Base-by-base conservation (phyloP, 2,797 vertebrate genomes). In the Leucoraja ocellata region DNA sequence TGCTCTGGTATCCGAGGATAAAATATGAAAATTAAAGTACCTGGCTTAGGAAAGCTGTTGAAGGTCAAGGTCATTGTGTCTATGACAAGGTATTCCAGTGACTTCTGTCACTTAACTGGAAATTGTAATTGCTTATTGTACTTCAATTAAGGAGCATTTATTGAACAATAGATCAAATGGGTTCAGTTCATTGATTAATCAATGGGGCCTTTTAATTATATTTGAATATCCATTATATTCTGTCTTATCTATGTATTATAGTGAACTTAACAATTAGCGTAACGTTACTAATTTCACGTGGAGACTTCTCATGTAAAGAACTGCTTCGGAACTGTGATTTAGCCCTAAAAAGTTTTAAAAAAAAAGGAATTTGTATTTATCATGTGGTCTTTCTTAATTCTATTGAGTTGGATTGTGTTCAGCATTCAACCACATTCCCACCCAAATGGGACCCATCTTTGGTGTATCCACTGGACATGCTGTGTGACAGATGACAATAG, bases 121-220 rank as follows among this genome's bases (percentile, higher is more conserved):
- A 83, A 84, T 84, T 84, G 28, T 84, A 61, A 84, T 84, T 84
- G 81, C 11, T n/a, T 84, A 11, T 61, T 79, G 32, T 36, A 58
- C 7, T 61, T 83, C 54, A 25, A 83, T 54, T 58, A 78, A 78
- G 28, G 11, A 84, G 13, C 81, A 84, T 61, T 13, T 84, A 84
- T 84, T 61, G 54, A 61, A 61, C 54, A 54, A 84, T 61, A 84
- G 25, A 84, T 61, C 81, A 84, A 84, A 84, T 61, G 28, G 81
- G 54, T 84, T 28, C 9, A 61, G 58, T 84, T 84, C 23, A 61
- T 61, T 84, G 81, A 61, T 84, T 84, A 84, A n/a, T 61, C 25
- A 28, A 61, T 84, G 81, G 54, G 46, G 23, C 81, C 23, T 83
- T 46, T 83, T 58, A 58, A 58, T 61, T 54, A 1, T 61, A 25